Percentiles rank a stretch among this genome's conserved stretches.
phyloP scores from a whole-genome alignment of 2,888 invertebrate species.

The Drosophila vallismaia region DNA sequence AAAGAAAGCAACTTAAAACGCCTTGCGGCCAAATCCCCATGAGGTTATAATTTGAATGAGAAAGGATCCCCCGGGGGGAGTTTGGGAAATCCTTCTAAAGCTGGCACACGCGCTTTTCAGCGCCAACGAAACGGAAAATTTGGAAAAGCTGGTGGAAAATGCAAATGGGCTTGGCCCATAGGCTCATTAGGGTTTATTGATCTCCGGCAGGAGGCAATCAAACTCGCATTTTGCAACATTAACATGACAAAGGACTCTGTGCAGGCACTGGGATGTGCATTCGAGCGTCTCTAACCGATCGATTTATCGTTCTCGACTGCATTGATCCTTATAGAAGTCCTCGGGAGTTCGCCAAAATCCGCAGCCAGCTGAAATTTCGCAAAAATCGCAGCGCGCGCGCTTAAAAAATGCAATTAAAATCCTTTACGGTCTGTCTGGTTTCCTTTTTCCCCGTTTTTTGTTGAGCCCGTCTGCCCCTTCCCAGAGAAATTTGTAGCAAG shows the following conservation, averaged over 20 bases:
- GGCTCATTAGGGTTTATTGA: slow-evolving; percentile 74
- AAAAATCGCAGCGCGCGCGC: slow-evolving; percentile 69
- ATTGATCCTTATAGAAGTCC: slow-evolving; percentile 28
- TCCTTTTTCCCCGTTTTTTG: slow-evolving; percentile 10
- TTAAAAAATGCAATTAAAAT: slow-evolving; percentile 77
- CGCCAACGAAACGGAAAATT: slow-evolving; percentile 77
- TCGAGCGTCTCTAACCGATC: slow-evolving; percentile 64
- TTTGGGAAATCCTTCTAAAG: slow-evolving; percentile 37
- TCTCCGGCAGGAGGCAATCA: slow-evolving; percentile 76
- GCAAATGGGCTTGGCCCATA: slow-evolving; percentile 66
- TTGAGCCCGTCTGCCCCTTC: slow-evolving; percentile 30
- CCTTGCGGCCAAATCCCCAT: slow-evolving; percentile 59
- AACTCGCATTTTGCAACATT: slow-evolving; percentile 79
- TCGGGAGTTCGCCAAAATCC: slow-evolving; percentile 42
- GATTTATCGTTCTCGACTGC: slow-evolving; percentile 30
- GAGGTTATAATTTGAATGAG: slow-evolving; percentile 62
- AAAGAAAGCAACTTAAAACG: slow-evolving; percentile 72
- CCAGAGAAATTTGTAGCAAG: slow-evolving; percentile 71
- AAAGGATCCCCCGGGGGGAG: slow-evolving; percentile 49
- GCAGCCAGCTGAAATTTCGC: slow-evolving; percentile 74
- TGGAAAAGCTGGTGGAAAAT: slow-evolving; percentile 51
- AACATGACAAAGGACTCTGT: slow-evolving; percentile 72
- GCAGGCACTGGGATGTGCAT: slow-evolving; percentile 40
- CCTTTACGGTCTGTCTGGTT: slow-evolving; percentile 49
- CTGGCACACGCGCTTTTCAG: slow-evolving; percentile 75